Percentiles rank a stretch among this genome's conserved stretches.
phyloP scores from a whole-genome alignment of 2,797 vertebrate species.

The Odontamblyopus rebecca region DNA sequence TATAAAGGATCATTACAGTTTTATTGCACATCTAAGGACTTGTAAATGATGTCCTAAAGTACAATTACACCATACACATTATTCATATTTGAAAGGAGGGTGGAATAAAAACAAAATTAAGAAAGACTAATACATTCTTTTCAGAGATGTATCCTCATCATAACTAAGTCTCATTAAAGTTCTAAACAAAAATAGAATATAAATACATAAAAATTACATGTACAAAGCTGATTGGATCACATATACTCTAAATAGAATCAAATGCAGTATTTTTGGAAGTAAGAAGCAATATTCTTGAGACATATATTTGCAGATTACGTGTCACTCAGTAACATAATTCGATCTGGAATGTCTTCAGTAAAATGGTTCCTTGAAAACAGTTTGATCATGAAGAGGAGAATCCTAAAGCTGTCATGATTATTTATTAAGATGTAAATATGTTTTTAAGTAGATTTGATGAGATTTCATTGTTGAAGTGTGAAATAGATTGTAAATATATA shows the following conservation, averaged over 20 bases:
- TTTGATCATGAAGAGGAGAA: neutral
- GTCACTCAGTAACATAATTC: neutral
- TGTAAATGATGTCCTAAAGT: neutral
- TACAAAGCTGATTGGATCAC: neutral
- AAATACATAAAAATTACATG: neutral
- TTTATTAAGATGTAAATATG: neutral
- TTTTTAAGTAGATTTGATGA: neutral
- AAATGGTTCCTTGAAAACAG: neutral
- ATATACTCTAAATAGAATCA: too few species aligned
- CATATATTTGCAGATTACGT: neutral
- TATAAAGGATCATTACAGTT: neutral
- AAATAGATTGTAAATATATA: neutral
- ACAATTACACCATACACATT: neutral
- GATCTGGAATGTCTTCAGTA: neutral
- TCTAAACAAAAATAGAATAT: neutral
- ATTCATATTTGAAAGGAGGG: too few species aligned
- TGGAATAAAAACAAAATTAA: neutral
- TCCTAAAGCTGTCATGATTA: constrained; percentile 1
- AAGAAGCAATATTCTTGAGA: neutral
- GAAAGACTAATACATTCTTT: too few species aligned
- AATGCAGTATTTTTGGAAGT: neutral
- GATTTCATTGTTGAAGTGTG: neutral
- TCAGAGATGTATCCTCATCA: neutral
- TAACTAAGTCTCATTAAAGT: neutral
- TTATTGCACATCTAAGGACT: neutral